Base-by-base conservation (phyloP, 2,113 vertebrate species). In the Otocyon megalotis region DNA sequence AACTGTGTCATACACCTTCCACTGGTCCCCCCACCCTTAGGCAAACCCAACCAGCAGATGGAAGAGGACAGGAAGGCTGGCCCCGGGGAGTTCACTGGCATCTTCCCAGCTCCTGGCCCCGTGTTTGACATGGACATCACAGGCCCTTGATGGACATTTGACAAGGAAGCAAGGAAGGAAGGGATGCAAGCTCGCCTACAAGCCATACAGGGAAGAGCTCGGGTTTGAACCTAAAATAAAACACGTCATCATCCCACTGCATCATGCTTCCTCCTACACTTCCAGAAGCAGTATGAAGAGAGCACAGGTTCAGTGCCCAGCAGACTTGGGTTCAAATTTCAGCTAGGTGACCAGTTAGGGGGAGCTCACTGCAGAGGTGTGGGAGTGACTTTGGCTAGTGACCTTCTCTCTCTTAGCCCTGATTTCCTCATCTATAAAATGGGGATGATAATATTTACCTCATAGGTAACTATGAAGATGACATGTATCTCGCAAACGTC, bases 401-500 rank as follows among this genome's bases (percentile, higher is more conserved):
- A 22, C 26, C 43, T 69, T 87, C 8, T 43, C 12, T 85, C 74
- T 79, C 69, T 95, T 28, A 54, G 26, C 7, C 79, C 22, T 63
- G 50, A 86, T 62, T 72, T 85, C 77, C 69, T 83, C 56, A 74
- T 85, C 60, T 65, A 11, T 76, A 72, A 77, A 83, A 71, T 83
- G 24, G 5, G 22, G 22, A 72, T 60, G 22, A 77, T 89, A 62
- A 88, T 71, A 65, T 77, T 93, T 91, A 89, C 79, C 80, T 90
- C 82, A 56, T 2, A 74, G 35, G 28, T 80, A 87, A 69, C 88
- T 48, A 13, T 58, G 60, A 85, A 77, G 37, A 72, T 81, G 85
- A 82, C 15, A 20, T 50, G 43, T 74, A 58, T 67, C 56, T 94
- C 80, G 58, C 76, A 85, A 94, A 93, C 65, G 69, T 84, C 80